A percentile compares a stretch with the other conserved stretches of the same genome.
Conservation (phyloP, 2,888 invertebrate species). For the Acleris literana region DNA sequence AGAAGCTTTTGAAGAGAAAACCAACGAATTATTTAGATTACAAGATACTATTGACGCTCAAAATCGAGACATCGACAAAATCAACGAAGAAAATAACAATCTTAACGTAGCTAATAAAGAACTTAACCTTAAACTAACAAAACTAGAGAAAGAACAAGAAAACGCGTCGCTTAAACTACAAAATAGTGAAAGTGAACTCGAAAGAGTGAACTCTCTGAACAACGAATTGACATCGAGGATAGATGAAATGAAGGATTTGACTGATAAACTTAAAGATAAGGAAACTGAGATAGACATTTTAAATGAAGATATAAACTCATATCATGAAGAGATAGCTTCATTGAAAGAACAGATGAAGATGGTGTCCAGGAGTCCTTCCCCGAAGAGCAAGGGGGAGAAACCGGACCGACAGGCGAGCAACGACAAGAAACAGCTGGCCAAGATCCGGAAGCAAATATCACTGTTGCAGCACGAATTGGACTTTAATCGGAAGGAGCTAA, state of each 20-base stretch:
- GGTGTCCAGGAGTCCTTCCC: slow-evolving; percentile 82
- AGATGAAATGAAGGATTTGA: slow-evolving; percentile 69
- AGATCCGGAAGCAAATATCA: slow-evolving; percentile 74
- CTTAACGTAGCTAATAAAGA: slow-evolving; percentile 65
- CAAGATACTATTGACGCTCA: slow-evolving; percentile 67
- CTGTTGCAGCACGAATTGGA: slow-evolving; percentile 74
- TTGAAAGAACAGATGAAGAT: slow-evolving; percentile 76
- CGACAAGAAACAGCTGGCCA: slow-evolving; percentile 84
- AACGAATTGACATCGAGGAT: slow-evolving; percentile 68
- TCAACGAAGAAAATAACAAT: slow-evolving; percentile 72
- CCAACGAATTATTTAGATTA: slow-evolving; percentile 68
- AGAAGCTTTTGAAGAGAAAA: slow-evolving; percentile 75
- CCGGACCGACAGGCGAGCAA: slow-evolving; percentile 76
- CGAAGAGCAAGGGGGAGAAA: slow-evolving; percentile 79
- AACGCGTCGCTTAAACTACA: slow-evolving; percentile 70
- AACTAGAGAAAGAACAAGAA: slow-evolving; percentile 77
- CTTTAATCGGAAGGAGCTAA: slow-evolving; percentile 76
- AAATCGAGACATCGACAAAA: slow-evolving; percentile 64
- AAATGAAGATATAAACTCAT: slow-evolving; percentile 76
- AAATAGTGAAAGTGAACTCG: slow-evolving; percentile 68
- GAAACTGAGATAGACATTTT: slow-evolving; percentile 82
- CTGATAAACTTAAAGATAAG: slow-evolving; percentile 75
- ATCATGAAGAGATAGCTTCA: slow-evolving; percentile 77
- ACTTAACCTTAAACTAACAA: slow-evolving; percentile 65
- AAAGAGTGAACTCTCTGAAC: slow-evolving; percentile 67